Conservation (phyloP, 2,113 vertebrate genomes). For the Nycticorax nycticorax region DNA sequence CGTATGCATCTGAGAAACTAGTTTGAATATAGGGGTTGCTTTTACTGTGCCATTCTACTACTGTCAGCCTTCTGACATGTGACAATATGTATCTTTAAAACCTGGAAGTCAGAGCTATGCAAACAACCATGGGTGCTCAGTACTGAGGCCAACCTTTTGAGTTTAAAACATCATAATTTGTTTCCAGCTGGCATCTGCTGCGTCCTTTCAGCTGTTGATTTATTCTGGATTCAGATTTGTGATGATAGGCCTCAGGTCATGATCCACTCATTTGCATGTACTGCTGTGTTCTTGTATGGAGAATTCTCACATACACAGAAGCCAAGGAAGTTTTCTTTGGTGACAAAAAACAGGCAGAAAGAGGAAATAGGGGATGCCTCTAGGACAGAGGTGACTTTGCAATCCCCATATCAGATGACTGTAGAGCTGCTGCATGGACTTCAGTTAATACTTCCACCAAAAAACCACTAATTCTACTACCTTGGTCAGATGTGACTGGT, state of each 20-base stretch:
- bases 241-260: background rate
- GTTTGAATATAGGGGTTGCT: background rate
- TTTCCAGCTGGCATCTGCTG: background rate
- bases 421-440: background rate
- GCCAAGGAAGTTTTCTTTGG: background rate
- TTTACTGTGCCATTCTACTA: background rate
- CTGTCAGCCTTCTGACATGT: background rate
- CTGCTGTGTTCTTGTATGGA: background rate
- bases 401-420: accelerated
- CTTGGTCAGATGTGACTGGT: background rate
- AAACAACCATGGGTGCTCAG: background rate
- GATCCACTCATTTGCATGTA: accelerated
- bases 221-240: background rate
- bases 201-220: background rate
- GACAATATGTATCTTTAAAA: background rate
- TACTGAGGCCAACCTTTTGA: background rate
- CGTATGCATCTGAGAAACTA: background rate
- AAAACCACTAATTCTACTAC: accelerated
- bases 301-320: background rate
- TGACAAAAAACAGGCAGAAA: background rate
- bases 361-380: background rate
- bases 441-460: background rate
- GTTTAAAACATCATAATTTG: background rate
- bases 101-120: background rate
- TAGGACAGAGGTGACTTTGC: background rate